phyloP scores from a whole-genome alignment of 2,797 vertebrate species.

The Sebastes alutus region DNA sequence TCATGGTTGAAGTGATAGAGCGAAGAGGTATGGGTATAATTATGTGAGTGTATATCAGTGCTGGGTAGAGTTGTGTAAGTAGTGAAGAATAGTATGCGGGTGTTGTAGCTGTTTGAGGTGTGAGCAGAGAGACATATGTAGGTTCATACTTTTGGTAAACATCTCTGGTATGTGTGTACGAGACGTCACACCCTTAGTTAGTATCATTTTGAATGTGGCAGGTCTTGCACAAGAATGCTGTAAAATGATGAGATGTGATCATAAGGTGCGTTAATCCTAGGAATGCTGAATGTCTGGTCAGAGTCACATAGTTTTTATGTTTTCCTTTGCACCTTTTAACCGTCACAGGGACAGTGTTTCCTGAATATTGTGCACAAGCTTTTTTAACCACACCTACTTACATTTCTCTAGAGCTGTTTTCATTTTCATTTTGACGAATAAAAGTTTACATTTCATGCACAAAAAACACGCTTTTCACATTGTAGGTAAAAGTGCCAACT shows the following conservation, averaged over 20 bases:
- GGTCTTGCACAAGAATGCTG: conserved; percentile 64
- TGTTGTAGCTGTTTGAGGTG: conserved; percentile 22
- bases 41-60: conserved; percentile 3
- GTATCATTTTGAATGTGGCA: conserved; percentile 51
- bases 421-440: conserved; percentile 7
- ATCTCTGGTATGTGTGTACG: neutral
- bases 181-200: neutral
- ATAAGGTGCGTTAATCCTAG: neutral
- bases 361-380: conserved; percentile 5
- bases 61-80: conserved; percentile 42
- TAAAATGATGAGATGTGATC: neutral
- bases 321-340: conserved; percentile 3
- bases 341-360: neutral
- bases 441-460: conserved; percentile 66
- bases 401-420: neutral
- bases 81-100: neutral
- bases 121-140: neutral
- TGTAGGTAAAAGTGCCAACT: conserved; percentile 25
- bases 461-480: conserved; percentile 18
- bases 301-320: neutral
- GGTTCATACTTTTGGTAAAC: neutral
- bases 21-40: neutral
- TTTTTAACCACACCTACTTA: conserved; percentile 9
- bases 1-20: neutral
- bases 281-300: conserved; percentile 35